Conservation (phyloP, 1,140 invertebrate species). For the Saccostrea echinata region DNA sequence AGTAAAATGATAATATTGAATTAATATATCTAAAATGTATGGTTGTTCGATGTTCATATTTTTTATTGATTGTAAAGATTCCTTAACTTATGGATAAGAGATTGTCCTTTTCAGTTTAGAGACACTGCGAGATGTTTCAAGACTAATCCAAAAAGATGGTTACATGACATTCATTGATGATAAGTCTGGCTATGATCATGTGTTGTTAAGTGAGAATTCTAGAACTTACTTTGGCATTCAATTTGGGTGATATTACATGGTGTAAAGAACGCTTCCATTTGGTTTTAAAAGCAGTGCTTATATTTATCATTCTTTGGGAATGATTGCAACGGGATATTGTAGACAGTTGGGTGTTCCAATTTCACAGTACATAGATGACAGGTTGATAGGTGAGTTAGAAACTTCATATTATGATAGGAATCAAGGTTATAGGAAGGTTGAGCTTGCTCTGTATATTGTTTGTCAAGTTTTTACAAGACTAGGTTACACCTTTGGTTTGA, state of each 20-base stretch:
- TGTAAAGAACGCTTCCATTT: slow-evolving; percentile 50
- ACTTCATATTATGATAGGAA: slow-evolving; percentile 1
- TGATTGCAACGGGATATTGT: slow-evolving; percentile 50
- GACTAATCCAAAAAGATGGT: too few relatives aligned
- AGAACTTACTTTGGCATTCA: slow-evolving; percentile 53
- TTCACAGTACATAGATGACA: slow-evolving; percentile 57
- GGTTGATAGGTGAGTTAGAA: slow-evolving; percentile 23
- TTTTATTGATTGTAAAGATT: too few relatives aligned
- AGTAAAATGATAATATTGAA: too few relatives aligned
- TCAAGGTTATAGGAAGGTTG: neutral
- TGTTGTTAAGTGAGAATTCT: slow-evolving; percentile 18
- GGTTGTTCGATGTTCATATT: too few relatives aligned
- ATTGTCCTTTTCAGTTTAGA: slow-evolving; percentile 35
- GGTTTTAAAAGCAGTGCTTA: slow-evolving; percentile 55
- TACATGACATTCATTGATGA: too few relatives aligned
- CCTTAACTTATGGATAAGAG: slow-evolving; percentile 55
- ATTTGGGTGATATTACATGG: slow-evolving; percentile 49
- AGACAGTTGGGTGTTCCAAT: slow-evolving; percentile 42
- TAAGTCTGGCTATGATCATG: neutral
- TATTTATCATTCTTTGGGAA: slow-evolving; percentile 49
- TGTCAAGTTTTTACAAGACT: slow-evolving; percentile 48
- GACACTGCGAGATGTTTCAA: too few relatives aligned
- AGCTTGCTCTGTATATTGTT: slow-evolving; percentile 42
- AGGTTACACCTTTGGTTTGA: slow-evolving; percentile 32
- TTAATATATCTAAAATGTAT: too few relatives aligned